Conservation (phyloP, 2,888 invertebrate species). For the Apantesis nais region DNA sequence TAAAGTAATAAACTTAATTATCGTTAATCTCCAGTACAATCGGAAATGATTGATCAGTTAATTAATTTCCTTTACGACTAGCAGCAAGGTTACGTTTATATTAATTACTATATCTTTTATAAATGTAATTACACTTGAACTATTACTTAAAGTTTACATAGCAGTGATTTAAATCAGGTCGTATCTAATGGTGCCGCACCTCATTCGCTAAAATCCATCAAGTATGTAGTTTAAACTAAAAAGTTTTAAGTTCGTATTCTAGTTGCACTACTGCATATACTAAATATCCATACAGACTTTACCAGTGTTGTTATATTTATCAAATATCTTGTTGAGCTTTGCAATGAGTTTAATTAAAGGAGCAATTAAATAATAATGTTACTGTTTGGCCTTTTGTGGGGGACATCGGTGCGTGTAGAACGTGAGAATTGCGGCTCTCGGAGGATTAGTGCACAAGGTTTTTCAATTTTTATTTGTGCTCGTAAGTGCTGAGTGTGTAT, state of each 20-base stretch:
- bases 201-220: too few relatives aligned
- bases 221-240: too few relatives aligned
- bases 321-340: constrained; percentile 25
- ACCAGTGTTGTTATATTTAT: neutral
- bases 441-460: constrained; percentile 76
- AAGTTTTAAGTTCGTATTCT: too few relatives aligned
- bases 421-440: constrained; percentile 68
- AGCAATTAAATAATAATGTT: constrained; percentile 62
- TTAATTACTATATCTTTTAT: too few relatives aligned
- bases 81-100: too few relatives aligned
- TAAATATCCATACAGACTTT: neutral
- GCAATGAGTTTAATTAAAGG: constrained; percentile 45
- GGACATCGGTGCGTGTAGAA: constrained; percentile 64
- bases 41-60: too few relatives aligned
- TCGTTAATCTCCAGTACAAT: too few relatives aligned
- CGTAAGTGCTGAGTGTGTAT: constrained; percentile 74
- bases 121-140: too few relatives aligned
- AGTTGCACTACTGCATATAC: neutral
- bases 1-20: neutral
- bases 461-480: constrained; percentile 83
- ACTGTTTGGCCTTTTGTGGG: constrained; percentile 61
- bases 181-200: too few relatives aligned
- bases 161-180: too few relatives aligned
- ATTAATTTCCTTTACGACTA: too few relatives aligned
- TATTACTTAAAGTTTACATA: too few relatives aligned